phyloP scores from a whole-genome alignment of 1,140 invertebrate species.

The Psix sp. region DNA sequence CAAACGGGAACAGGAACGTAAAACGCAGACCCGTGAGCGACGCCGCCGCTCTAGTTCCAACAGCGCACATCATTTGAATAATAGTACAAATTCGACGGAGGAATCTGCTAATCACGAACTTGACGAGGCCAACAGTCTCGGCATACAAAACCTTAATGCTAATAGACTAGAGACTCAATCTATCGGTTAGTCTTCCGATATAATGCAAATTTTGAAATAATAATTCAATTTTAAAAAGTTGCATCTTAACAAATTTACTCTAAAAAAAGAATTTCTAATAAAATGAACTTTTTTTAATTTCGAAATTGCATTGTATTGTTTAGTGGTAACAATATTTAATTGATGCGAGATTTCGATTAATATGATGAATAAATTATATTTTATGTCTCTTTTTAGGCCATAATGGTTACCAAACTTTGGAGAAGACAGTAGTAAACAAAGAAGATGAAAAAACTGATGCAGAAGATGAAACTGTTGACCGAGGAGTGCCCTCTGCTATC shows the following conservation, averaged over 20 bases:
- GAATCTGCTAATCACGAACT: conserved; percentile 3
- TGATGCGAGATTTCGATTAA: no score
- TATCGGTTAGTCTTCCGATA: no score
- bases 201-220: no score
- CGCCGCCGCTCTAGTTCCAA: conserved; percentile 13
- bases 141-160: no score
- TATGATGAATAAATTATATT: no score
- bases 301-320: no score
- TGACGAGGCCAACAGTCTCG: background rate
- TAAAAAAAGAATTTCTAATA: no score
- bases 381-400: conserved; percentile 6
- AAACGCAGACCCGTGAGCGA: conserved; percentile 12
- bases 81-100: conserved; percentile 68
- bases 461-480: conserved; percentile 66
- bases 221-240: no score
- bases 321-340: no score
- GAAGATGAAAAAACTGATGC: conserved; percentile 29
- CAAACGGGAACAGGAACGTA: conserved; percentile 64
- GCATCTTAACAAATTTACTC: no score
- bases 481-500: conserved; percentile 80
- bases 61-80: conserved; percentile 57
- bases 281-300: no score
- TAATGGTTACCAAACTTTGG: conserved; percentile 13
- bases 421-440: conserved; percentile 12
- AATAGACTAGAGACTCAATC: no score